These are phyloP conservation scores for Mythimna vitellina DNA, from an alignment of 2,888 invertebrate species.

Conservation along the genomic window DNA sequence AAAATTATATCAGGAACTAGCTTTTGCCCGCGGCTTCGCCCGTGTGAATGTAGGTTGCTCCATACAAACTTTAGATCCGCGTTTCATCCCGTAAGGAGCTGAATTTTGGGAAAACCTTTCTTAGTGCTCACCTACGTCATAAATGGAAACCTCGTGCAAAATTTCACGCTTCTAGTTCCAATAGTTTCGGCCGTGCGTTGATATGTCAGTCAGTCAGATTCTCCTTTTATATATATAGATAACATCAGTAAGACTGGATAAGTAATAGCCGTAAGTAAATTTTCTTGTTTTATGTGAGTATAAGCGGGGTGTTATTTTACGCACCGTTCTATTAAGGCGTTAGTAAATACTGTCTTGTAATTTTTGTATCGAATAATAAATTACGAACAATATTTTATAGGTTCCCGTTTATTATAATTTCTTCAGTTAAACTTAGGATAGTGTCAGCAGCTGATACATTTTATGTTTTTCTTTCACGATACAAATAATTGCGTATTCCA, in stretches of 20 bases:
- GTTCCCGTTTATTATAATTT: constrained; percentile 16
- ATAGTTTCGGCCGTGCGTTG: no score
- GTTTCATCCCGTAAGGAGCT: no score
- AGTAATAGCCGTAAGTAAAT: background rate
- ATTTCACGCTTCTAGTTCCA: no score
- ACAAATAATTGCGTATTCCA: constrained; percentile 3
- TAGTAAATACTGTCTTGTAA: background rate
- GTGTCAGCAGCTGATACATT: constrained; percentile 27
- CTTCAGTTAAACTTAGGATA: background rate
- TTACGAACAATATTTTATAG: background rate
- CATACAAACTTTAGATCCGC: no score
- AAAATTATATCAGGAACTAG: background rate
- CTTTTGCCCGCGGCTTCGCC: no score
- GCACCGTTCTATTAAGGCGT: background rate
- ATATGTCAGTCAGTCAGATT: no score
- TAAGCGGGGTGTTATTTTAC: background rate
- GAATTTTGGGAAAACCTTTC: no score
- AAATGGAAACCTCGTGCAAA: no score
- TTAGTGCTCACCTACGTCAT: no score
- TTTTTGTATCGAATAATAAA: constrained; percentile 8
- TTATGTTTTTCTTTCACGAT: constrained; percentile 2
- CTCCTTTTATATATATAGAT: no score
- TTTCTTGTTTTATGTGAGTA: background rate
- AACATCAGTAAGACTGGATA: background rate
- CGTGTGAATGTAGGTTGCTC: no score